Evolutionary conservation across 2,797 vertebrate species (phyloP).

Genomic region (Tapirus indicus): DNA sequence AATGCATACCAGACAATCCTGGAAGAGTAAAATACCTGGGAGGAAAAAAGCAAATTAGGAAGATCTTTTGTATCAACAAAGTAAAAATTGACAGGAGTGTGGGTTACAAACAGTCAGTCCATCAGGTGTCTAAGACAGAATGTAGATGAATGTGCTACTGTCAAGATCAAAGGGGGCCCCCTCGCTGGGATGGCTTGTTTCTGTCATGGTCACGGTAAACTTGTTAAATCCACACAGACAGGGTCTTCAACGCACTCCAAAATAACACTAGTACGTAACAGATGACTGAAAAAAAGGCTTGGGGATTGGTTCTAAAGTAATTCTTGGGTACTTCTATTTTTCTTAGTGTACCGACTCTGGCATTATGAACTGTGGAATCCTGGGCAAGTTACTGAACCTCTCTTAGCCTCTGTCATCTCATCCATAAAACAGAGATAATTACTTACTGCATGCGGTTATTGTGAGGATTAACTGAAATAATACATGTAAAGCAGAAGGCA

Average conservation of each 20-base stretch:
- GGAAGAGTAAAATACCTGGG: not conserved
- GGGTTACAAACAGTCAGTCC: not conserved
- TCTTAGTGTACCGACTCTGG: not conserved
- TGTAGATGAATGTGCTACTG: not conserved
- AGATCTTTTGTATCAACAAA: not conserved
- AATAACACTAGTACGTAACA: not conserved
- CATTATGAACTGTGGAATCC: not conserved
- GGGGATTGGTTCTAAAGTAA: not conserved
- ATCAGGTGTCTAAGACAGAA: no score
- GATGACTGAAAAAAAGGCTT: not conserved
- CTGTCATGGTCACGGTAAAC: rapidly evolving
- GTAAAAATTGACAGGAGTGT: not conserved
- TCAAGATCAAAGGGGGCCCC: not conserved
- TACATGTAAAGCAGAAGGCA: not conserved
- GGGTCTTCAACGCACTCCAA: not conserved
- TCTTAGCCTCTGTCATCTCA: not conserved
- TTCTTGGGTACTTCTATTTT: not conserved
- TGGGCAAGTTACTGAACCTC: not conserved
- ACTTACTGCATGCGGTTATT: not conserved
- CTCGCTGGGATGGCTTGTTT: not conserved
- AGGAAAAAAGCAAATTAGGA: not conserved
- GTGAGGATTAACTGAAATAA: not conserved
- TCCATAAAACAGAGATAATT: not conserved
- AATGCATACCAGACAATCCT: not conserved
- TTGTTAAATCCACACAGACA: not conserved